Conservation (phyloP, 2,888 invertebrate species). For the Odontocolon sp. region DNA sequence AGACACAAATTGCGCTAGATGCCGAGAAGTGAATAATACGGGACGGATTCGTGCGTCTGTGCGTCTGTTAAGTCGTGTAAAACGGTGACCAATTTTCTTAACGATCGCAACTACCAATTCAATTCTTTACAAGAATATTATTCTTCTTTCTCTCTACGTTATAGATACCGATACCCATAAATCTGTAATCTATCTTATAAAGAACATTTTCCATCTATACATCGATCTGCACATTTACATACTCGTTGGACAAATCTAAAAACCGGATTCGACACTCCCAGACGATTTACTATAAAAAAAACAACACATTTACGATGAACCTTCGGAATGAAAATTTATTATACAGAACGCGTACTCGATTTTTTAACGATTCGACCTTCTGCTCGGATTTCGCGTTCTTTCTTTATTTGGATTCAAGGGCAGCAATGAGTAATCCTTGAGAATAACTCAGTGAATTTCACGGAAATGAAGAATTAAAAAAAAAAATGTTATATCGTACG, state of each 20-base stretch:
- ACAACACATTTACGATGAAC: neutral
- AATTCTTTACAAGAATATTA: neutral
- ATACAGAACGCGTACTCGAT: neutral
- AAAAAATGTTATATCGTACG: neutral
- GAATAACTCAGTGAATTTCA: neutral
- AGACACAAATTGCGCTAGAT: conserved; percentile 68
- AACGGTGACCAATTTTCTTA: conserved; percentile 61
- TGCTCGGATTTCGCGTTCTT: neutral
- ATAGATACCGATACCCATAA: conserved; percentile 9
- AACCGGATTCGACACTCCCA: neutral
- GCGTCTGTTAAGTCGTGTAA: conserved; percentile 53
- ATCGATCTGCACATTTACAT: neutral
- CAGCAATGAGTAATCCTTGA: neutral
- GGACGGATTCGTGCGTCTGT: conserved; percentile 24
- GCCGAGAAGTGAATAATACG: conserved; percentile 75
- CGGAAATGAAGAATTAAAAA: neutral
- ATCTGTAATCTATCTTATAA: neutral
- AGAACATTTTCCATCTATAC: no score
- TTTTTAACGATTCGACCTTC: neutral
- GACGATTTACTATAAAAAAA: neutral
- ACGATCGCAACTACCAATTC: conserved; percentile 35
- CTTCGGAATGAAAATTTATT: neutral
- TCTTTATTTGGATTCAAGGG: conserved; percentile 30
- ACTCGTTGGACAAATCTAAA: neutral
- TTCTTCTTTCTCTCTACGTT: conserved; percentile 4